Evolutionary conservation across 1,140 invertebrate genomes (phyloP).

Genomic region (Coelopa frigida): DNA sequence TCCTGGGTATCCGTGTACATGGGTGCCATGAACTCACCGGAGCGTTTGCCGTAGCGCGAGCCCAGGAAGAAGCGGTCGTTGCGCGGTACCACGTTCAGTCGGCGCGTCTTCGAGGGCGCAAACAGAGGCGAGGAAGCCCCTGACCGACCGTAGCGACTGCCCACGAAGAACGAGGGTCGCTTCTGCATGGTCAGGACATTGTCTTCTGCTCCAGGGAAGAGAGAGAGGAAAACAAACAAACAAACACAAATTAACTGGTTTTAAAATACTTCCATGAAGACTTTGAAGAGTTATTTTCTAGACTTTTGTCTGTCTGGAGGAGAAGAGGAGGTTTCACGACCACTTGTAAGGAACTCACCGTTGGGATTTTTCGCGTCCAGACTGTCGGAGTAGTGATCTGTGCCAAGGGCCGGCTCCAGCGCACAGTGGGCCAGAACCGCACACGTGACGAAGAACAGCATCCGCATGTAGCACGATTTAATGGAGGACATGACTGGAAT

Average conservation of each 20-base stretch:
- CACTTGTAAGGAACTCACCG: conserved; percentile 14
- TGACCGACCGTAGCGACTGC: conserved; percentile 41
- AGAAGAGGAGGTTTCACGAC: not conserved
- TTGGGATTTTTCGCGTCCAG: conserved; percentile 19
- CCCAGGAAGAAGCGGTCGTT: conserved; percentile 43
- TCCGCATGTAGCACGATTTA: conserved; percentile 14
- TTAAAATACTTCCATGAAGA: not conserved
- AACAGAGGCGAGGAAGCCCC: conserved; percentile 8
- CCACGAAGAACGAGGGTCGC: conserved; percentile 37
- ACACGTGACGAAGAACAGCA: conserved; percentile 22
- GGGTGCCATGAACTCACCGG: conserved; percentile 21
- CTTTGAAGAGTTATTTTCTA: not conserved
- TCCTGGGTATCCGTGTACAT: conserved; percentile 27
- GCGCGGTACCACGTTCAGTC: conserved; percentile 34
- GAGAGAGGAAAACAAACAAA: not conserved
- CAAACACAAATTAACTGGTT: not conserved
- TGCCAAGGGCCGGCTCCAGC: conserved; percentile 9
- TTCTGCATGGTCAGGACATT: conserved; percentile 22
- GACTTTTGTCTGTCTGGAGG: no score
- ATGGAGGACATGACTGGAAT: conserved; percentile 8
- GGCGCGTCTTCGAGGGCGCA: conserved; percentile 22
- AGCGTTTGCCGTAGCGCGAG: conserved; percentile 40
- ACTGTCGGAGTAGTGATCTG: conserved; percentile 17
- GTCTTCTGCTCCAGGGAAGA: conserved; percentile 13
- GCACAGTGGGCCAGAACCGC: conserved; percentile 18